A percentile compares a stretch with the other conserved stretches of the same genome.
These are phyloP conservation scores for Muraenolepis orangiensis DNA, from an alignment of 2,797 vertebrate genomes.

Conservation along the genomic window DNA sequence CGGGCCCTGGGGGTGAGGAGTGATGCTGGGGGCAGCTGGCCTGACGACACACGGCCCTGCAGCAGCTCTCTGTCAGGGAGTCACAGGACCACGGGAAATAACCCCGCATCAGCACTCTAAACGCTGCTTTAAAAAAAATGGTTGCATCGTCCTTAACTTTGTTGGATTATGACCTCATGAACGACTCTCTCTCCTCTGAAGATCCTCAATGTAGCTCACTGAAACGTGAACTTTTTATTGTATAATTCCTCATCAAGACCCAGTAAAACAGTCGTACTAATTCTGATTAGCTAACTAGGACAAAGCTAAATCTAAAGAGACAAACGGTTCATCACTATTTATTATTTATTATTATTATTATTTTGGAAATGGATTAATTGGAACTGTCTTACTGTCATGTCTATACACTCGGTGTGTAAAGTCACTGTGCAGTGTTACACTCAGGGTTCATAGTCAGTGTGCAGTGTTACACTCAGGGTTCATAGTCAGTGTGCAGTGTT, in stretches of 20 bases:
- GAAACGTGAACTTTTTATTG: background rate
- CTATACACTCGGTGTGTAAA: too few species aligned
- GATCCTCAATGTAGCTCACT: background rate
- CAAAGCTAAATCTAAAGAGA: background rate
- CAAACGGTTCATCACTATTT: background rate
- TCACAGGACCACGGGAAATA: slow-evolving; percentile 33
- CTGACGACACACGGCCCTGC: slow-evolving; percentile 56
- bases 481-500: too few species aligned
- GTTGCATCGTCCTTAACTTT: background rate
- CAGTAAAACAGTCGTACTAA: background rate
- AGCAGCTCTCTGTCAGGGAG: slow-evolving; percentile 18
- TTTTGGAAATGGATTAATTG: too few species aligned
- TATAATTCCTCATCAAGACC: background rate
- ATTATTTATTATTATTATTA: too few species aligned
- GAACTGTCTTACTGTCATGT: too few species aligned
- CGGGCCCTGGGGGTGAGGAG: slow-evolving; percentile 69
- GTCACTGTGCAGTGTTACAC: too few species aligned
- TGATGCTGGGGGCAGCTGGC: slow-evolving; percentile 78
- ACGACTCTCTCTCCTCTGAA: background rate
- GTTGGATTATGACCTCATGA: background rate
- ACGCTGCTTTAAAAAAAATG: slow-evolving; percentile 11
- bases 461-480: too few species aligned
- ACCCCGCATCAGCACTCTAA: slow-evolving; percentile 8
- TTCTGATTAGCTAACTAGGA: too few species aligned
- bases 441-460: too few species aligned